phyloP scores from a whole-genome alignment of 2,888 invertebrate species.

The Folsomia candida region DNA sequence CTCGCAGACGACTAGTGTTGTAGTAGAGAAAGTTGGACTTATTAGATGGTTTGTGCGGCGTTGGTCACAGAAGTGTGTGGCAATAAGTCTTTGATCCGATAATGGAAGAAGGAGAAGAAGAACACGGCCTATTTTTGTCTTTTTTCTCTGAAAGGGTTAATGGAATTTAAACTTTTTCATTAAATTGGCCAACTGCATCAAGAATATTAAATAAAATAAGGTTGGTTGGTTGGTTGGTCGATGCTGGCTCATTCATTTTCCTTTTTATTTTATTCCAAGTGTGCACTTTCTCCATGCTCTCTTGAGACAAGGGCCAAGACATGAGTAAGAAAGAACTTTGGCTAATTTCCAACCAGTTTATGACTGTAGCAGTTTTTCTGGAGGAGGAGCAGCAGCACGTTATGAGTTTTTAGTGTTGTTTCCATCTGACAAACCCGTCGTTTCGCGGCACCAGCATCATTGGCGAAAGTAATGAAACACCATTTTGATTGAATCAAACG shows the following conservation, averaged over 20 bases:
- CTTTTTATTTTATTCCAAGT: not conserved
- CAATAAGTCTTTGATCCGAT: not conserved
- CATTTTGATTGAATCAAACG: not conserved
- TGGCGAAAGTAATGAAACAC: too few relatives aligned
- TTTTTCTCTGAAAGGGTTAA: not conserved
- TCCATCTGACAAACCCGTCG: too few relatives aligned
- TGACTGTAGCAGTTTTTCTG: too few relatives aligned
- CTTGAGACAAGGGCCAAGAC: too few relatives aligned
- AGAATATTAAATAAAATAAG: not conserved
- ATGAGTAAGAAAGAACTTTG: too few relatives aligned
- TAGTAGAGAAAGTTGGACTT: not conserved
- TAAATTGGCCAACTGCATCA: not conserved
- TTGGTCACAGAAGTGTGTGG: too few relatives aligned
- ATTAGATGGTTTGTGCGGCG: not conserved
- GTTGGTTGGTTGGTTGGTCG: too few relatives aligned
- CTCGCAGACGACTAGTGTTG: not conserved
- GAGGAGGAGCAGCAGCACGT: too few relatives aligned
- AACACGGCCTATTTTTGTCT: not conserved
- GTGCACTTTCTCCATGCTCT: not conserved
- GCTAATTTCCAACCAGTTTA: too few relatives aligned
- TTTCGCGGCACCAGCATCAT: too few relatives aligned
- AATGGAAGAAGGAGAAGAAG: not conserved
- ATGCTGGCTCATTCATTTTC: not conserved
- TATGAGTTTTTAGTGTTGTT: too few relatives aligned
- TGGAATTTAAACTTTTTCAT: conserved; percentile 1